A percentile compares a stretch with the other conserved stretches of the same genome.
phyloP scores from a whole-genome alignment of 2,113 vertebrate species.

The Pelecanoides urinatrix region DNA sequence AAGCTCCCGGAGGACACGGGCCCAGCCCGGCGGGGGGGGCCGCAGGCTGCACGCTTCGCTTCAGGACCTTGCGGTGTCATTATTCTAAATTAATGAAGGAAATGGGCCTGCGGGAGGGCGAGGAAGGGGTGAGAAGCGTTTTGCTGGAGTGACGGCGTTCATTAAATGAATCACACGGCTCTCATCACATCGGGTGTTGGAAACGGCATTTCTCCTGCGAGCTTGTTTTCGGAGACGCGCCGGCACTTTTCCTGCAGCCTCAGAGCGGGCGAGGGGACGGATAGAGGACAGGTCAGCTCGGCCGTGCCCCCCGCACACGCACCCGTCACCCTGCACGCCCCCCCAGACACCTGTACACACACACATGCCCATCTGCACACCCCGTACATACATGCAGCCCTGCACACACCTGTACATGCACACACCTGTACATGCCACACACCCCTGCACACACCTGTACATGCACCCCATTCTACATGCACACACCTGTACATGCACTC shows the following conservation, averaged over 20 bases:
- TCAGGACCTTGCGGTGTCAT: fast-evolving
- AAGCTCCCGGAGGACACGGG: background rate
- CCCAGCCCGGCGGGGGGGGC: no score
- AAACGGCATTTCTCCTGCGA: fast-evolving
- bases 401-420: background rate
- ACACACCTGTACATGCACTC: no score
- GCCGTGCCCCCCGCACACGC: background rate
- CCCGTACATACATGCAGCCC: no score
- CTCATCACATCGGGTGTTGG: fast-evolving
- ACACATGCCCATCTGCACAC: no score
- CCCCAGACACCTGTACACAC: background rate
- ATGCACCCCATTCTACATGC: no score
- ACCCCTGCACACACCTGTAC: no score
- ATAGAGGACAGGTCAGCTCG: background rate
- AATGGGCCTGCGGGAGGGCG: fast-evolving
- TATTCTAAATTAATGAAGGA: background rate
- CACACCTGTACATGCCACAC: background rate
- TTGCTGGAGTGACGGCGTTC: fast-evolving
- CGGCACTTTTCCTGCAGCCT: background rate
- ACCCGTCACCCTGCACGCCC: background rate
- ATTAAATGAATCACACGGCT: background rate
- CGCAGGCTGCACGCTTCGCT: background rate
- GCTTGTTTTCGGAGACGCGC: fast-evolving
- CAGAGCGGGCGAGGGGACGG: fast-evolving
- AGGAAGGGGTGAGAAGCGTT: background rate